Conservation (phyloP, 2,888 invertebrate species). For the Auanema freiburgensis region DNA sequence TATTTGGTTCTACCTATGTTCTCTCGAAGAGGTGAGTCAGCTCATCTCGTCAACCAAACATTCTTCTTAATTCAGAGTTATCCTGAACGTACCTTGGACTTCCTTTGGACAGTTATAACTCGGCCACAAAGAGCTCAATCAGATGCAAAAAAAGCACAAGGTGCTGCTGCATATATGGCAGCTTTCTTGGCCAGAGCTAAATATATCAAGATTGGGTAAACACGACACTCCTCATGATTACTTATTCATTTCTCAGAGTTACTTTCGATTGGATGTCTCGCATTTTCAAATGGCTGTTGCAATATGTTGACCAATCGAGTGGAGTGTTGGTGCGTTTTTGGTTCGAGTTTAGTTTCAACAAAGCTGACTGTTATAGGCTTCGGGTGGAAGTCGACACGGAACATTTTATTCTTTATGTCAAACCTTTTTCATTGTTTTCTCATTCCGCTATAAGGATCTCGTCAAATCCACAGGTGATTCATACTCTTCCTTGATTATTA, state of each 20-base stretch:
- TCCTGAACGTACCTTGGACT: constrained; percentile 33
- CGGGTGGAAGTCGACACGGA: constrained; percentile 70
- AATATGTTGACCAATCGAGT: constrained; percentile 47
- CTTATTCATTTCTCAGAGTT: constrained; percentile 28
- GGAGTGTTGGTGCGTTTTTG: constrained; percentile 3
- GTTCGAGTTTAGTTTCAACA: not conserved
- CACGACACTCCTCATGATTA: constrained; percentile 1
- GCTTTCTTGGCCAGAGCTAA: constrained; percentile 53
- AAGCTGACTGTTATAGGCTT: constrained; percentile 7
- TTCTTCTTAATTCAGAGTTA: constrained; percentile 26
- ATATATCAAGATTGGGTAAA: constrained; percentile 44
- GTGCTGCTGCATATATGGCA: constrained; percentile 55
- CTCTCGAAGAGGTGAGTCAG: constrained; percentile 28
- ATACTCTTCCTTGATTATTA: not conserved
- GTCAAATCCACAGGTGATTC: constrained; percentile 67
- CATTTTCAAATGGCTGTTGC: constrained; percentile 48
- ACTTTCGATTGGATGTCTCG: constrained; percentile 44
- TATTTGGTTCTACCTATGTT: constrained; percentile 55
- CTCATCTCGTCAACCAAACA: constrained; percentile 1
- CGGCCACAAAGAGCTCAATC: constrained; percentile 45
- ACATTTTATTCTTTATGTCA: constrained; percentile 91
- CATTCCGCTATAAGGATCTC: constrained; percentile 84
- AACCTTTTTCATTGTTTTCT: constrained; percentile 86
- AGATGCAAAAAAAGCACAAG: constrained; percentile 54
- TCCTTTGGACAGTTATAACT: constrained; percentile 48